These are phyloP conservation scores for Coregonus suidteri DNA, from an alignment of 2,797 vertebrate genomes.

Conservation along the genomic window DNA sequence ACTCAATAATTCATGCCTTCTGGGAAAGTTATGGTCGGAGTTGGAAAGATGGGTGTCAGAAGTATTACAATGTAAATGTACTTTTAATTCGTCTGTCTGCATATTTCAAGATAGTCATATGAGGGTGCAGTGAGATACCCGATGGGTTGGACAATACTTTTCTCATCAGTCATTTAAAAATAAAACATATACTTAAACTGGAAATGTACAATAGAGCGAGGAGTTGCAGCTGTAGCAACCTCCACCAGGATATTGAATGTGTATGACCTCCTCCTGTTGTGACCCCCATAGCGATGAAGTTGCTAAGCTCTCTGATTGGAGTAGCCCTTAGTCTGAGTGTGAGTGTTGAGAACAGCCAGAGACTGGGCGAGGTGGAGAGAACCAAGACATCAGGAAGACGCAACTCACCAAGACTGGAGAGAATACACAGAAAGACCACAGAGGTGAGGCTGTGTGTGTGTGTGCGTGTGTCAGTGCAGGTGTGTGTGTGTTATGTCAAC, in stretches of 20 bases:
- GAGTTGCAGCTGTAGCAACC: neutral
- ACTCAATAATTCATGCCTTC: too few relatives aligned
- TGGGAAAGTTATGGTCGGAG: too few relatives aligned
- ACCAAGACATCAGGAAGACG: constrained; percentile 71
- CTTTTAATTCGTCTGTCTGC: too few relatives aligned
- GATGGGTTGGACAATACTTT: too few relatives aligned
- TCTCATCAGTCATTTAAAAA: too few relatives aligned
- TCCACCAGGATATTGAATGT: neutral
- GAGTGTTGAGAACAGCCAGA: constrained; percentile 81
- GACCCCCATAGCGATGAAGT: constrained; percentile 80
- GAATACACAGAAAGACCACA: constrained; percentile 78
- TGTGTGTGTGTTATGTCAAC: neutral
- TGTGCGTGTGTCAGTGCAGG: too few relatives aligned
- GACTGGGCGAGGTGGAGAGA: constrained; percentile 81
- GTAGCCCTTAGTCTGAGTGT: constrained; percentile 81
- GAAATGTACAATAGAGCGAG: too few relatives aligned
- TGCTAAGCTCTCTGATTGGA: constrained; percentile 81
- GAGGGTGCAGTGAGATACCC: too few relatives aligned
- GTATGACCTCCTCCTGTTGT: neutral
- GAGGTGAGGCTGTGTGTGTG: constrained; percentile 71
- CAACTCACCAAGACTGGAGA: constrained; percentile 75
- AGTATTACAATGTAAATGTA: too few relatives aligned
- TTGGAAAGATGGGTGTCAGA: too few relatives aligned
- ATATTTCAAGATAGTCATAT: too few relatives aligned
- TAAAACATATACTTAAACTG: too few relatives aligned